These are phyloP conservation scores for Aphrocallistes beatrix DNA, from an alignment of 37 sponge, comb jelly and placozoan species.

Conservation along the genomic window DNA sequence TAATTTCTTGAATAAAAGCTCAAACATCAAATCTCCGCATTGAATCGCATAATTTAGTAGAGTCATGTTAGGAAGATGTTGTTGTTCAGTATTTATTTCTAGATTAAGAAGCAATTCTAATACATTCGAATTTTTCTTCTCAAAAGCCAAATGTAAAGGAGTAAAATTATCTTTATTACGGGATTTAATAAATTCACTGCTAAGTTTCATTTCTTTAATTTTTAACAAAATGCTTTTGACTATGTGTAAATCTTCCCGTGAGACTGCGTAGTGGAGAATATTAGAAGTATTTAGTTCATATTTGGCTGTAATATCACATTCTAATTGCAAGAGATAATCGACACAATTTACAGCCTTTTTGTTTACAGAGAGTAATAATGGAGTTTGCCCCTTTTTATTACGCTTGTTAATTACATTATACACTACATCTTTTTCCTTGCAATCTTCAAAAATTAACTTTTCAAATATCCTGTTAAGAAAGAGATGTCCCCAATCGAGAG, in stretches of 20 bases:
- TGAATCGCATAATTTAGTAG: not conserved
- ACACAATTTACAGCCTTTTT: not conserved
- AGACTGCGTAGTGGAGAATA: not conserved
- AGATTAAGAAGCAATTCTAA: not conserved
- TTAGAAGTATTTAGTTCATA: not conserved
- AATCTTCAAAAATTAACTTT: no score
- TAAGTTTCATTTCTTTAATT: not conserved
- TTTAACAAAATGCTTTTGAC: not conserved
- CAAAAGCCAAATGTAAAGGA: not conserved
- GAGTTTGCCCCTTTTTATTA: not conserved
- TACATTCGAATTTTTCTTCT: not conserved
- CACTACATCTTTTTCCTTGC: no score
- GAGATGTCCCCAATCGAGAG: no score
- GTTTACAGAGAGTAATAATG: not conserved
- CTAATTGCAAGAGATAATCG: not conserved
- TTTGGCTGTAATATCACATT: not conserved
- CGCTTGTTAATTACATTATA: not conserved
- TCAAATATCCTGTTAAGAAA: no score
- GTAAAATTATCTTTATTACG: not conserved
- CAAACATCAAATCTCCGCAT: not conserved
- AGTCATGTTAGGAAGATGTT: not conserved
- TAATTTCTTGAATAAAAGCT: not conserved
- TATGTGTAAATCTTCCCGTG: not conserved
- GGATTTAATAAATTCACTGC: not conserved
- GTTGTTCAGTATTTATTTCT: not conserved